phyloP scores from a whole-genome alignment of 2,797 vertebrate species.

The Chelon auratus region DNA sequence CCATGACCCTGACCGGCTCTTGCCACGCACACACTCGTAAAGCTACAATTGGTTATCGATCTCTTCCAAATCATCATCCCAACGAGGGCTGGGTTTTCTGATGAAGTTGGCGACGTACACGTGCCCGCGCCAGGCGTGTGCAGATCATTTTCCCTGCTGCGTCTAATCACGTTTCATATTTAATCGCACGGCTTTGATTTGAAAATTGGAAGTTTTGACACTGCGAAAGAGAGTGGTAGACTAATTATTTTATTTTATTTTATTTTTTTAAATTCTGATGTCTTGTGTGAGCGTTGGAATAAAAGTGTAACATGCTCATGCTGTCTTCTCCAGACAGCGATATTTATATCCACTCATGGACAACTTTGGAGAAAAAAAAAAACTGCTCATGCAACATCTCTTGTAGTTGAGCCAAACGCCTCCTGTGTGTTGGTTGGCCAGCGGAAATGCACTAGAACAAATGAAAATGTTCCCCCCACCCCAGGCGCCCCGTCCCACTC shows the following conservation, averaged over 20 bases:
- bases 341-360: constrained; percentile 44
- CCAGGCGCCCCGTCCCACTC: no score
- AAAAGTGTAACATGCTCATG: constrained; percentile 7
- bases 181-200: constrained; percentile 58
- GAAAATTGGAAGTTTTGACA: constrained; percentile 61
- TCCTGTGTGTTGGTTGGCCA: constrained; percentile 12
- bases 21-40: constrained; percentile 10
- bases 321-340: constrained; percentile 22
- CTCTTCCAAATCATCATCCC: constrained; percentile 21
- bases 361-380: constrained; percentile 15
- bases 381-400: constrained; percentile 35
- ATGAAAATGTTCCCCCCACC: constrained; percentile 17
- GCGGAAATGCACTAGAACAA: constrained; percentile 32
- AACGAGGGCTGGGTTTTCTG: constrained; percentile 14
- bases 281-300: constrained; percentile 29
- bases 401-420: constrained; percentile 6
- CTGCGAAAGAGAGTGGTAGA: background rate
- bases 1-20: constrained; percentile 22
- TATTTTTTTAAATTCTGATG: background rate
- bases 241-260: background rate
- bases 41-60: constrained; percentile 39
- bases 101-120: constrained; percentile 10
- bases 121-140: constrained; percentile 20
- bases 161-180: constrained; percentile 62
- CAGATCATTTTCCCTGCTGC: constrained; percentile 56